These are phyloP conservation scores for Idaea biselata DNA, from an alignment of 2,888 invertebrate species.

Conservation along the genomic window DNA sequence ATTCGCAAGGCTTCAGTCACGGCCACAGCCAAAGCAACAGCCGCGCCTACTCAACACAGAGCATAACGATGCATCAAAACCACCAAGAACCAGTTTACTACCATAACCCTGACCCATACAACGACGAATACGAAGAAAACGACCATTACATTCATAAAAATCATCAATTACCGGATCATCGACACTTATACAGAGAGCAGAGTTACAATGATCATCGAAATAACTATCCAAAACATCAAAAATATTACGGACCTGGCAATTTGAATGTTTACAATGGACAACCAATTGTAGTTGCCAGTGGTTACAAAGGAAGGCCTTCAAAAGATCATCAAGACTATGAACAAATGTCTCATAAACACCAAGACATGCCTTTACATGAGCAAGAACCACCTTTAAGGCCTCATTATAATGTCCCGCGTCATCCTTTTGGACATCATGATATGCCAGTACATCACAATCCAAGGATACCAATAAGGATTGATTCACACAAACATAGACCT, in stretches of 20 bases:
- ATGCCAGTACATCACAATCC: slow-evolving; percentile 12
- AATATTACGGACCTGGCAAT: not conserved
- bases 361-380: not conserved
- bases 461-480: not conserved
- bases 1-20: slow-evolving; percentile 23
- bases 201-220: not conserved
- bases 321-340: slow-evolving; percentile 11
- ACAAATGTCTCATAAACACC: not conserved
- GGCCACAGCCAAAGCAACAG: slow-evolving; percentile 35
- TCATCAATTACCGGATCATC: not conserved
- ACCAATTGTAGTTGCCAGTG: not conserved
- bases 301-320: not conserved
- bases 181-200: not conserved
- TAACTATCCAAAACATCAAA: not conserved
- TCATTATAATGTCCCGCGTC: not conserved
- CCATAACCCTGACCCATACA: slow-evolving; percentile 4
- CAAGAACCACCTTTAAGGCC: not conserved
- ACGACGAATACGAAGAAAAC: slow-evolving; percentile 4
- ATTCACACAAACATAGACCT: not conserved
- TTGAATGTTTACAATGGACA: not conserved
- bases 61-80: slow-evolving; percentile 40
- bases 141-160: not conserved
- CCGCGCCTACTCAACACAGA: slow-evolving; percentile 46
- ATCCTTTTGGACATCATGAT: slow-evolving; percentile 10
- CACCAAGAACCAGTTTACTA: slow-evolving; percentile 13